Base-by-base conservation (phyloP, 2,113 vertebrate genomes). In the Caracal caracal region DNA sequence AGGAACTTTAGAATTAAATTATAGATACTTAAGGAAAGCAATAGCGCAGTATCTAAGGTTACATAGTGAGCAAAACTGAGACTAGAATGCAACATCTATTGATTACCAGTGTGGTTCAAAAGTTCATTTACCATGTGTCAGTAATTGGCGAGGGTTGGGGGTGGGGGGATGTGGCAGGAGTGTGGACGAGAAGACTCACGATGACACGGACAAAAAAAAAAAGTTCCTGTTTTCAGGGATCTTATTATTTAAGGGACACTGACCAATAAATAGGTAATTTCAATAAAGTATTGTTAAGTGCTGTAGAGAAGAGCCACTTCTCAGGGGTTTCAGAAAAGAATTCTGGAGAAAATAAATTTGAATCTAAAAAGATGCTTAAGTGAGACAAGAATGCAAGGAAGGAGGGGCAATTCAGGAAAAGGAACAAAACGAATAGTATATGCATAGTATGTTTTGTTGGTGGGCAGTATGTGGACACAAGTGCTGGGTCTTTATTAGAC, bases 311-410 rank as follows among this genome's bases (percentile, higher is more conserved):
- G 17, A 13, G 20, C 86, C 49, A 66, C 8, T 86, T 84, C 33
- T 94, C 81, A 82, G 40, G 24, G 65, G 24, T 91, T 81, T 96
- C 90, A 92, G 47, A 82, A 88, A 61, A 94, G 10, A 26, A 30
- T 79, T 92, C 13, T 90, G 15, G 37, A 82, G 35, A 95, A 97
- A 83, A 78, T 92, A 95, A 84, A 87, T 78, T 71, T 70, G 76
- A 93, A 81, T 93, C 35, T 76, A 83, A 47, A 97, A 94, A 95
- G 63, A 84, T 90, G 61, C 61, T 87, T 91, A 70, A 47, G 28
- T 95, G 59, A 96, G 33, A 80, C 4, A 37, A 24, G 17, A 88
- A 92, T 92, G 35, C 16, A 53, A 81, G 61, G 37, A 90, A 95
- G 30, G 26, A 70, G 30, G 30, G 5, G 6, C 49, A 71, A 96